Evolutionary conservation across 1,140 invertebrate species (phyloP), one percentile per base, ranked within the genome.

Genomic region (Leptinotarsa texana): DNA sequence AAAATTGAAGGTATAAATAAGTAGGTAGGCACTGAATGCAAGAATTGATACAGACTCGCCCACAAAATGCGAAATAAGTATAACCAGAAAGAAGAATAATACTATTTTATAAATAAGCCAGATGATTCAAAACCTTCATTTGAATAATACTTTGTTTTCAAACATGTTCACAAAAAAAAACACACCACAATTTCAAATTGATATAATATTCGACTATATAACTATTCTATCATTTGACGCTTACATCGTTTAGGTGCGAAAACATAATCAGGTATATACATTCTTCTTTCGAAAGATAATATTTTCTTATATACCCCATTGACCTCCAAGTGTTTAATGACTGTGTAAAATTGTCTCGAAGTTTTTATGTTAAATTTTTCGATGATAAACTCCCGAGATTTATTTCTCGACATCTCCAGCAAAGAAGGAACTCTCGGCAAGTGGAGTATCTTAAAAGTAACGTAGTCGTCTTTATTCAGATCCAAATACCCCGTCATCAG

Each of bases 321-420:
- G 4, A 74, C 24, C 8, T 74, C 27, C 48, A 74, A 6, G 18
- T 67, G 42, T 67, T 74, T 74, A 42, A 74, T 69, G 11, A 69
- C 22, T 24, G 73, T 74, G 57, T 57, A 68, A 57, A 57, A 74
- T 18, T 74, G 65, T 8, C 73, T 61, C 15, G 73, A 74, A 15
- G 42, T 66, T 57, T 51, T 49, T 57, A 74, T 57, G 5, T 67
- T 48, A 21, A 68, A 74, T 57, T 17, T 74, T n/a, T 67, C 51
- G 15, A 74, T 68, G 6, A 74, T 24, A 51, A 49, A 49, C 15
- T 74, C 73, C 51, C 73, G 67, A 24, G 66, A 21, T 18, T 17
- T 57, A 62, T 74, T 74, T 33, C 73, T 67, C 15, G 73, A 65
- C n/a, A 74, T 67, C 22, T 74, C 73, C 33, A 74, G 42, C 22